A percentile compares a stretch with the other conserved stretches of the same genome.
These are phyloP conservation scores for Spodoptera litura DNA, from an alignment of 1,140 invertebrate genomes.

Conservation along the genomic window DNA sequence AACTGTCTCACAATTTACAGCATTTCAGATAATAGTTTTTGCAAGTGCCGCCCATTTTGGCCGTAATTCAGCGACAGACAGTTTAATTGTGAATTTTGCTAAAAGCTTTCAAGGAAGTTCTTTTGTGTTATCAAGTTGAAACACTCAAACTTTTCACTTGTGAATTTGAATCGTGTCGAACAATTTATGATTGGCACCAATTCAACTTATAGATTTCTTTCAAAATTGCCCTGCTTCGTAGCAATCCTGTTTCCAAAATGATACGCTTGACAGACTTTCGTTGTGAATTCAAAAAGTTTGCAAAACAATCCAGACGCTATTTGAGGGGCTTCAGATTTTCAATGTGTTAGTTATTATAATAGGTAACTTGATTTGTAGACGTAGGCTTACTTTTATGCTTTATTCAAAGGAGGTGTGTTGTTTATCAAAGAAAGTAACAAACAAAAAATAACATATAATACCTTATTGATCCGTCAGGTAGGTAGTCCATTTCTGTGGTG, in stretches of 20 bases:
- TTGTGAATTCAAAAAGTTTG: slow-evolving; percentile 8
- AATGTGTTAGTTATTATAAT: not conserved
- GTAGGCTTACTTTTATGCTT: not conserved
- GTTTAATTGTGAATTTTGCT: slow-evolving; percentile 31
- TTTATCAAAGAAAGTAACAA: no score
- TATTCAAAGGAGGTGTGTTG: not conserved
- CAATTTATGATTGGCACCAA: slow-evolving; percentile 4
- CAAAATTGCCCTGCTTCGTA: not conserved
- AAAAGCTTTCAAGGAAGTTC: slow-evolving; percentile 12
- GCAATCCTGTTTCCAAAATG: not conserved
- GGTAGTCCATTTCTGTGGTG: slow-evolving; percentile 87
- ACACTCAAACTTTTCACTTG: slow-evolving; percentile 8
- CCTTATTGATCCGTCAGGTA: slow-evolving; percentile 87
- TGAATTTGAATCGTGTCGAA: not conserved
- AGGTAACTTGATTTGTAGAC: not conserved
- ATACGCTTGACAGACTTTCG: not conserved
- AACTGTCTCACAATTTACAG: slow-evolving; percentile 15
- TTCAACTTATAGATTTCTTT: not conserved
- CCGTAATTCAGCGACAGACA: not conserved
- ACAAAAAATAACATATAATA: slow-evolving; percentile 49
- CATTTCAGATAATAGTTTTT: slow-evolving; percentile 20
- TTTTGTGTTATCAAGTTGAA: not conserved
- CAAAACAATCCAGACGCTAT: not conserved
- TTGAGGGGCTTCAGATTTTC: not conserved
- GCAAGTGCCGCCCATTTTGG: slow-evolving; percentile 5